Evolutionary conservation across 2,113 vertebrate genomes (phyloP).

Genomic region (Pantherophis guttatus): DNA sequence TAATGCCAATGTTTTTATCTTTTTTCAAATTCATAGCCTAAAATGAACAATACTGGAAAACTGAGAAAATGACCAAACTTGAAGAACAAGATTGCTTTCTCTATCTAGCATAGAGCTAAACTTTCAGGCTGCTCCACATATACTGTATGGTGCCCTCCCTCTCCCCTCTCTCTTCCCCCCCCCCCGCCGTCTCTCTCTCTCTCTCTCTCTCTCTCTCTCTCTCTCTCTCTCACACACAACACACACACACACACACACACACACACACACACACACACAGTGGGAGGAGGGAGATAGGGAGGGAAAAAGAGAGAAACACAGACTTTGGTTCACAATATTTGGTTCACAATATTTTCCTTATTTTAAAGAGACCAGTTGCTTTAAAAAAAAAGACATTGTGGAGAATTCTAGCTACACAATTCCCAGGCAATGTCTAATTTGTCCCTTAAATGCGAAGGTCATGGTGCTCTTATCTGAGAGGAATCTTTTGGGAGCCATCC

Average conservation of each 20-base stretch:
- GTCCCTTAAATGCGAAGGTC: neutral
- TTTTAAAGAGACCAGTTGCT: neutral
- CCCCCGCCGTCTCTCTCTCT: neutral
- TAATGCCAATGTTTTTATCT: neutral
- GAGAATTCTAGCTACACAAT: neutral
- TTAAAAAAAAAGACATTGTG: neutral
- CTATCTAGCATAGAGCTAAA: neutral
- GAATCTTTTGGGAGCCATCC: neutral
- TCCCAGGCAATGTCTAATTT: neutral
- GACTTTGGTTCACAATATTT: neutral
- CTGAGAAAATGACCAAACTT: neutral
- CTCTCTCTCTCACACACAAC: no score
- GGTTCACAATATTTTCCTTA: no score
- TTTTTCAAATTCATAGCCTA: neutral
- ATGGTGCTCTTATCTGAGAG: neutral
- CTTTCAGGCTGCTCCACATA: neutral
- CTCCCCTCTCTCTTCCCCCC: fast-evolving
- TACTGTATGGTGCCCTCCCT: no score
- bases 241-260: no score
- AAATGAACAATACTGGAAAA: neutral
- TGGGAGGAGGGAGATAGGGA: no score
- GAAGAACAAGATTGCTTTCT: neutral
- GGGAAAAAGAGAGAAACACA: neutral
- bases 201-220: neutral
- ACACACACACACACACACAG: no score